Evolutionary conservation across 2,888 invertebrate species (phyloP).

Genomic region (Heliconius erato): DNA sequence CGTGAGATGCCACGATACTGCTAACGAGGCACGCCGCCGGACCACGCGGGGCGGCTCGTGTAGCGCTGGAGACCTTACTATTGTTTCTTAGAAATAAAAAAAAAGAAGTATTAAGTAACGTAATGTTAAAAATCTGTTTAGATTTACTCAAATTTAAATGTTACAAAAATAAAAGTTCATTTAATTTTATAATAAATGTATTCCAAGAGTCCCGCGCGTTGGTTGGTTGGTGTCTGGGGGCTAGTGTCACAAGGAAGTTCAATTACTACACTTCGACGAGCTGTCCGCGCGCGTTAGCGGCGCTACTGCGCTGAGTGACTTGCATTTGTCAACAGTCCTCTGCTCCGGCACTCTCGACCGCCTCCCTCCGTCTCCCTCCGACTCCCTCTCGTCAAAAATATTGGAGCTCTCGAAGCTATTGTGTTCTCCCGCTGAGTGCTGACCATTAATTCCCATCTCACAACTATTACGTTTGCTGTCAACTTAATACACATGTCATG

Average conservation of each 20-base stretch:
- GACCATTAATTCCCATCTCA: constrained; percentile 31
- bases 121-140: too few species aligned
- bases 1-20: too few species aligned
- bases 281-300: not conserved
- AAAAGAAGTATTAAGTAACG: too few species aligned
- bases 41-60: too few species aligned
- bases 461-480: constrained; percentile 24
- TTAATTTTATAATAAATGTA: not conserved
- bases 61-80: too few species aligned
- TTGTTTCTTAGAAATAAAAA: too few species aligned
- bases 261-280: constrained; percentile 21
- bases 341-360: not conserved
- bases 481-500: constrained; percentile 24
- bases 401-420: constrained; percentile 33
- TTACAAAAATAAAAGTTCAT: too few species aligned
- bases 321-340: constrained; percentile 34
- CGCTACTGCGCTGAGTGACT: constrained; percentile 23
- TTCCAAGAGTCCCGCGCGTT: not conserved
- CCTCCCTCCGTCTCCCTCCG: not conserved
- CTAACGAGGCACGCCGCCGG: too few species aligned
- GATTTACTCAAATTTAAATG: too few species aligned
- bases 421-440: constrained; percentile 39
- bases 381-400: constrained; percentile 28
- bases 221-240: not conserved
- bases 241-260: constrained; percentile 28